Evolutionary conservation across 1,140 invertebrate genomes (phyloP).

Genomic region (Rhysida immarginata): DNA sequence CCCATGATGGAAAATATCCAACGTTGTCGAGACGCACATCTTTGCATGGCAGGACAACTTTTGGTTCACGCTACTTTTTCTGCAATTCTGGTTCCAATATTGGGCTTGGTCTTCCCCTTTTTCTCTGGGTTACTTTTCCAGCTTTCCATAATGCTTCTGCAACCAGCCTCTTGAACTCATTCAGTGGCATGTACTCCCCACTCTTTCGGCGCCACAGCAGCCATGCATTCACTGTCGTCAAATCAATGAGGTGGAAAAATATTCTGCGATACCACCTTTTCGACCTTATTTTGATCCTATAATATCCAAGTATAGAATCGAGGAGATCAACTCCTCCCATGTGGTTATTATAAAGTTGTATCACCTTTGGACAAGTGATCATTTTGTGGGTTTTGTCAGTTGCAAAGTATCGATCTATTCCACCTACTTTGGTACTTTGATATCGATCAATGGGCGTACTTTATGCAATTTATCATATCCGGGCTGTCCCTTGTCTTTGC

Average conservation of each 20-base stretch:
- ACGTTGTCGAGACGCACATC: not conserved
- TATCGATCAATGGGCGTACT: not conserved
- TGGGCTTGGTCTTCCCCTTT: not conserved
- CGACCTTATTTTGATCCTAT: conserved; percentile 27
- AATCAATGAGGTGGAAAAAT: conserved; percentile 32
- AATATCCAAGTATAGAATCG: conserved; percentile 27
- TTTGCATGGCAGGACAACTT: not conserved
- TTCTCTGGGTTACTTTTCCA: not conserved
- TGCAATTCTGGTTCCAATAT: not conserved
- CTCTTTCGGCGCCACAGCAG: conserved; percentile 12
- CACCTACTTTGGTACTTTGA: not conserved
- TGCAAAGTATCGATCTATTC: not conserved
- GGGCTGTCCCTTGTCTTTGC: not conserved
- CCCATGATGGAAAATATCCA: not conserved
- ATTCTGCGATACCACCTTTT: too few species aligned
- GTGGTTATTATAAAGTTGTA: conserved; percentile 32
- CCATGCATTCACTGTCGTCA: conserved; percentile 23
- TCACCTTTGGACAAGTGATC: conserved; percentile 29
- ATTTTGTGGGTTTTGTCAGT: not conserved
- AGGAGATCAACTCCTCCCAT: conserved; percentile 32
- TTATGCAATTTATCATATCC: not conserved
- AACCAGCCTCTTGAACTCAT: not conserved
- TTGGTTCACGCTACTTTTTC: not conserved
- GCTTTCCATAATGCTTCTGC: not conserved
- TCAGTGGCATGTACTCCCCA: not conserved